Evolutionary conservation across 2,888 invertebrate species (phyloP).

Genomic region (Pelosia muscerda): DNA sequence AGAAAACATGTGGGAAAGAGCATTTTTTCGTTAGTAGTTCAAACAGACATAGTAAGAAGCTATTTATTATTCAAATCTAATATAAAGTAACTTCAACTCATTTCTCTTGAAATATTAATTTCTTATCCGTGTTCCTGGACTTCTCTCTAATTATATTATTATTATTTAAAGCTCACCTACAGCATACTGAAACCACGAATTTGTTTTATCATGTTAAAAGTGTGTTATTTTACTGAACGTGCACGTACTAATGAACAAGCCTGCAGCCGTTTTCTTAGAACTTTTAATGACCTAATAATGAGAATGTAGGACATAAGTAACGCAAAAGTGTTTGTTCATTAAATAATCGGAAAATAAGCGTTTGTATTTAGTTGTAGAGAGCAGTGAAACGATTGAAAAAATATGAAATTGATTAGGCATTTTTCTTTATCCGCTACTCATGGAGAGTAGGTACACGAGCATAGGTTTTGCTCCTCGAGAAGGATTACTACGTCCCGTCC

Average conservation of each 20-base stretch:
- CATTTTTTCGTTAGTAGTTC: neutral
- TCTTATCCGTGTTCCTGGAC: neutral
- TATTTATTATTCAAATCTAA: neutral
- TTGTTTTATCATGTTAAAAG: neutral
- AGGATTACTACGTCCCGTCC: too few relatives aligned
- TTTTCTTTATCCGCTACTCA: neutral
- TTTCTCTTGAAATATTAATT: neutral
- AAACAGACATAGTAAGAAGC: neutral
- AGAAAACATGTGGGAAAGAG: too few relatives aligned
- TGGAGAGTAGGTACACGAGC: neutral
- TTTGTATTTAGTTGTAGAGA: neutral
- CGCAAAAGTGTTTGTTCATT: neutral
- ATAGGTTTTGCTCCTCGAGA: too few relatives aligned
- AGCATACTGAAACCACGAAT: neutral
- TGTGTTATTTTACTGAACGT: neutral
- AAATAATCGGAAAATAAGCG: neutral
- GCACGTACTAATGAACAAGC: neutral
- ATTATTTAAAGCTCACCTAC: neutral
- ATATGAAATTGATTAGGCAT: neutral
- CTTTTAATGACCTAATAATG: neutral
- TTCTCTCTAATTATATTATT: too few relatives aligned
- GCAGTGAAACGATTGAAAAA: neutral
- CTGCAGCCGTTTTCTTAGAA: neutral
- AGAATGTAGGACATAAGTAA: neutral
- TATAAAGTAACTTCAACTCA: neutral